phyloP scores from a whole-genome alignment of 2,113 vertebrate species.

The Puffinus mauretanicus region DNA sequence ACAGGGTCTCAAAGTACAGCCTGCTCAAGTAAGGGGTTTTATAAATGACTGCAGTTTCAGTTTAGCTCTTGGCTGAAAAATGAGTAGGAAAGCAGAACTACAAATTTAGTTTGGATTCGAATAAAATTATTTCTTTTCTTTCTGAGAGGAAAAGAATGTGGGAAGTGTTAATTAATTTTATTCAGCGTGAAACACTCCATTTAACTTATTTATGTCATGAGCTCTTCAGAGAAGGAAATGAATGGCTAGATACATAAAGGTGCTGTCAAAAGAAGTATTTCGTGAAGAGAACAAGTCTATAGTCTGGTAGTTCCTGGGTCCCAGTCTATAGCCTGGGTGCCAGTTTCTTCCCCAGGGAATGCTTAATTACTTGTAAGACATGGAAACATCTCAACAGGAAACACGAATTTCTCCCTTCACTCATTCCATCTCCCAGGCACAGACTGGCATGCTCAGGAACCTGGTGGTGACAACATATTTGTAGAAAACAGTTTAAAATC shows the following conservation, averaged over 20 bases:
- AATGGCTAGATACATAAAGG: not conserved
- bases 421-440: not conserved
- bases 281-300: not conserved
- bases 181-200: not conserved
- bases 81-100: not conserved
- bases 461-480: not conserved
- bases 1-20: not conserved
- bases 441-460: not conserved
- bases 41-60: not conserved
- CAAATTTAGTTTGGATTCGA: not conserved
- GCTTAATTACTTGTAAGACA: not conserved
- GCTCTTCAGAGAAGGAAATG: not conserved
- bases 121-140: not conserved
- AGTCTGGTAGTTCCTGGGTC: not conserved
- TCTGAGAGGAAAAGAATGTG: not conserved
- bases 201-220: not conserved
- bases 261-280: not conserved
- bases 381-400: not conserved
- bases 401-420: not conserved
- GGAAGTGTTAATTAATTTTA: constrained; percentile 13
- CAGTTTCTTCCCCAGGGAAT: not conserved
- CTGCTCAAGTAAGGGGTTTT: not conserved
- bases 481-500: not conserved
- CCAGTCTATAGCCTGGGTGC: not conserved
- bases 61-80: not conserved